Evolutionary conservation across 2,113 vertebrate genomes (phyloP), one percentile per base, ranked within the genome.

Genomic region (Recurvirostra avosetta): DNA sequence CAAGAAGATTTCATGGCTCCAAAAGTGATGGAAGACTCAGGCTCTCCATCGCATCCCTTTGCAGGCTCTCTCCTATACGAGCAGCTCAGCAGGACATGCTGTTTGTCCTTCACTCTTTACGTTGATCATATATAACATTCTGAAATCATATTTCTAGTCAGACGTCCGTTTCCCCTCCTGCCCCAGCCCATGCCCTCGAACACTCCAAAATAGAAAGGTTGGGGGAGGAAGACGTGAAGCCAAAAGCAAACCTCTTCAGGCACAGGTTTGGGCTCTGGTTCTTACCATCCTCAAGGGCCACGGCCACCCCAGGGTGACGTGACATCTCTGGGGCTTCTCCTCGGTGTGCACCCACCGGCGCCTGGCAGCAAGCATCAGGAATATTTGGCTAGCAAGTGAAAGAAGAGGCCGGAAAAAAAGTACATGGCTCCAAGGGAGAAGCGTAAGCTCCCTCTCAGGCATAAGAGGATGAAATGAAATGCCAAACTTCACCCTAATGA

Each of bases 271-370:
- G 52, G 26, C 40, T 87, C 18, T 25, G 22, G n/a, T 9, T 74
- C 65, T 89, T 29, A 11, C 23, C 55, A 55, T 5, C 10, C 68
- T 77, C 77, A 63, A 83, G 76, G 68, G 45, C 50, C 67, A 61
- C 32, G 47, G 70, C 5, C 45, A 56, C n/a, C 47, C 2, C 0
- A 18, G 43, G 41, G 32, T 36, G n/a, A 76, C 0, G 5, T 30
- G 61, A 40, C n/a, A 72, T 17, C 26, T 47, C 74, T 38, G 41
- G 41, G 36, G n/a, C 19, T 72, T 62, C 66, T 85, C 15, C 18
- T 65, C 29, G 11, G 8, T 5, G 29, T 5, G 30, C 17, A 27
- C 16, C 29, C 47, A 32, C 12, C 1, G 3, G 6, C 1, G 4
- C 49, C 11, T 9, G 0, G 74, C 81, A 53, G 49, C 34, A 20